These are phyloP conservation scores for Pyrgus malvae DNA, from an alignment of 2,888 invertebrate genomes.

Conservation along the genomic window DNA sequence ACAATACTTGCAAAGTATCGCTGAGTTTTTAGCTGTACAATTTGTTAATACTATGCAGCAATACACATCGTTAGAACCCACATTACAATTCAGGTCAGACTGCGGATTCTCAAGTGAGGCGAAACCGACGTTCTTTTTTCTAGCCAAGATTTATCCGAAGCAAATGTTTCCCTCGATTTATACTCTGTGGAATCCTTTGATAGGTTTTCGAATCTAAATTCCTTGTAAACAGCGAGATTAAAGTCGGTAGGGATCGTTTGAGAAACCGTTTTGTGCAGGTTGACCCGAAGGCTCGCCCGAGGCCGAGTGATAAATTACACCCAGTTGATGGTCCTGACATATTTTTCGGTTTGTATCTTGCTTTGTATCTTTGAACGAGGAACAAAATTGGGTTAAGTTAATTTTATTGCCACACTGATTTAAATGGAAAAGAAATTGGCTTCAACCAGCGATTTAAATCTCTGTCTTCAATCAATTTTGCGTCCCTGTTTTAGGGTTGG, in stretches of 20 bases:
- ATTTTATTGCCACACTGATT: no score
- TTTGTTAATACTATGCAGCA: no score
- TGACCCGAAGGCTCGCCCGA: slow-evolving; percentile 8
- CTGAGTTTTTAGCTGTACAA: no score
- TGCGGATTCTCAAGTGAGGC: no score
- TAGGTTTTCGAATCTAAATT: slow-evolving; percentile 26
- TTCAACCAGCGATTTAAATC: no score
- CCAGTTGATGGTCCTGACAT: slow-evolving; percentile 4
- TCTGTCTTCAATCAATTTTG: no score
- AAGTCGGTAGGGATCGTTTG: slow-evolving; percentile 54
- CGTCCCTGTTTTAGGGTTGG: no score
- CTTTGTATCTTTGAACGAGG: neutral
- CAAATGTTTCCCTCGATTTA: no score
- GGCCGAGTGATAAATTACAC: slow-evolving; percentile 20
- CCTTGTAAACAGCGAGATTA: slow-evolving; percentile 59
- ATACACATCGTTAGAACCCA: neutral
- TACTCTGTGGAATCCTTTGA: slow-evolving; percentile 25
- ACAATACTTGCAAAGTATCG: no score
- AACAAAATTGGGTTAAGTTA: no score
- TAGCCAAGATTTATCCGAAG: slow-evolving; percentile 22
- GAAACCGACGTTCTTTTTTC: no score
- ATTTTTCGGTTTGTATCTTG: neutral
- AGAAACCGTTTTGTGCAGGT: slow-evolving; percentile 46
- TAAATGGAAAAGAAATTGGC: no score
- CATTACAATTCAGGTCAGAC: slow-evolving; percentile 15